phyloP scores from a whole-genome alignment of 53 echinoderm and acorn worm genomes.

The Pentamera pediparva region DNA sequence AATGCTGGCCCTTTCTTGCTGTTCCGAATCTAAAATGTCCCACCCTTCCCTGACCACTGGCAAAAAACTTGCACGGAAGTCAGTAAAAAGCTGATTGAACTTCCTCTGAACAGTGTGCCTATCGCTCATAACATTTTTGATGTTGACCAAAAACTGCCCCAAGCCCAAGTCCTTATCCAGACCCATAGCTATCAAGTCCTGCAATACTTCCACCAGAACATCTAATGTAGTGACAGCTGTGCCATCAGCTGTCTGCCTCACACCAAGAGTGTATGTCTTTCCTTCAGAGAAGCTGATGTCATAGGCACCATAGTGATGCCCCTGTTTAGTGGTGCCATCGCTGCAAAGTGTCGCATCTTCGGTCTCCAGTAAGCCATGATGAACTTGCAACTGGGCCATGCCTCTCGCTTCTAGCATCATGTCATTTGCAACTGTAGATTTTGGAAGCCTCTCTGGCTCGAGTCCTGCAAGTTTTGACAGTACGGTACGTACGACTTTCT shows the following conservation, averaged over 20 bases:
- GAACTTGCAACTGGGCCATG: conserved; percentile 40
- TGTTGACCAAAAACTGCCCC: not conserved
- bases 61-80: conserved; percentile 33
- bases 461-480: conserved; percentile 5
- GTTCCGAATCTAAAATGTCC: not conserved
- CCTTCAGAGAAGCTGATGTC: conserved; percentile 28
- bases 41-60: conserved; percentile 10
- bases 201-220: conserved; percentile 13
- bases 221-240: not conserved
- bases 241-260: conserved; percentile 35
- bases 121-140: conserved; percentile 47
- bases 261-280: conserved; percentile 39
- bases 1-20: not conserved
- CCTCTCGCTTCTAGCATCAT: conserved; percentile 51
- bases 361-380: conserved; percentile 7
- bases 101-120: conserved; percentile 44
- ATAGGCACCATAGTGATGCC: conserved; percentile 47
- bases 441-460: conserved; percentile 31
- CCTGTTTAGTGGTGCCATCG: conserved; percentile 47
- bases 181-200: not conserved
- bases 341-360: conserved; percentile 1
- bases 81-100: conserved; percentile 42
- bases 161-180: not conserved
- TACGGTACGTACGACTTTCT: conserved; percentile 33
- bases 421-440: conserved; percentile 29